A percentile compares a stretch with the other conserved stretches of the same genome.
Conservation (phyloP, 2,113 vertebrate species). For the Pionites leucogaster region DNA sequence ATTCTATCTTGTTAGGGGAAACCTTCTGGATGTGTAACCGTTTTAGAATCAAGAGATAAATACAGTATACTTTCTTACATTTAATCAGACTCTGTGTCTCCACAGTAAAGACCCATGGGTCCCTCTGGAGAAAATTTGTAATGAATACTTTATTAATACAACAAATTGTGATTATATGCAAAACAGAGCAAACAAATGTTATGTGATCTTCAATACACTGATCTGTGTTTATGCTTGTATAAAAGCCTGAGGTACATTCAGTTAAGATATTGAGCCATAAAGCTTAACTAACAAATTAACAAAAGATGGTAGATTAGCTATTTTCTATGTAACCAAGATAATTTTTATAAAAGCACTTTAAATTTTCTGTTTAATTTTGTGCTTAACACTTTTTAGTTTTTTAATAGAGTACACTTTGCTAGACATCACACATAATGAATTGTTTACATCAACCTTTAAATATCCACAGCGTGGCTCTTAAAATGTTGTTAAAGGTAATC, state of each 20-base stretch:
- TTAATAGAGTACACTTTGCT: background rate
- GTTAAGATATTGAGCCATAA: background rate
- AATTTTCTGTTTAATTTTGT: background rate
- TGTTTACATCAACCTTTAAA: background rate
- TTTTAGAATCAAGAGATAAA: background rate
- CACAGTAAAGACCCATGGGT: slow-evolving; percentile 26
- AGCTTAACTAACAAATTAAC: background rate
- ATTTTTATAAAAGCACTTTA: background rate
- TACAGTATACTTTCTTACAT: slow-evolving; percentile 38
- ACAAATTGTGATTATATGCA: slow-evolving; percentile 45
- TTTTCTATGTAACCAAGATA: background rate
- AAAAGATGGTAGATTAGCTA: background rate
- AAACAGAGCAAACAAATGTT: slow-evolving; percentile 46
- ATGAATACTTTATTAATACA: slow-evolving; percentile 77
- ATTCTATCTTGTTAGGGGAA: background rate
- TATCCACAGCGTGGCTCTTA: background rate
- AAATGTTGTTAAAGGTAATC: background rate
- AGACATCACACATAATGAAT: background rate
- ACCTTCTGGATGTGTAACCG: background rate
- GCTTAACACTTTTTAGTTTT: background rate
- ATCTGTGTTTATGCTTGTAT: background rate
- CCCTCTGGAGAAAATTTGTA: slow-evolving; percentile 65
- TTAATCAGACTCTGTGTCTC: slow-evolving; percentile 78
- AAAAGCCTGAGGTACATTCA: background rate
- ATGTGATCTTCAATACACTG: background rate